Percentiles rank a stretch among this genome's conserved stretches.
phyloP scores from a whole-genome alignment of 2,888 invertebrate species.

The Notocelia uddmanniana region DNA sequence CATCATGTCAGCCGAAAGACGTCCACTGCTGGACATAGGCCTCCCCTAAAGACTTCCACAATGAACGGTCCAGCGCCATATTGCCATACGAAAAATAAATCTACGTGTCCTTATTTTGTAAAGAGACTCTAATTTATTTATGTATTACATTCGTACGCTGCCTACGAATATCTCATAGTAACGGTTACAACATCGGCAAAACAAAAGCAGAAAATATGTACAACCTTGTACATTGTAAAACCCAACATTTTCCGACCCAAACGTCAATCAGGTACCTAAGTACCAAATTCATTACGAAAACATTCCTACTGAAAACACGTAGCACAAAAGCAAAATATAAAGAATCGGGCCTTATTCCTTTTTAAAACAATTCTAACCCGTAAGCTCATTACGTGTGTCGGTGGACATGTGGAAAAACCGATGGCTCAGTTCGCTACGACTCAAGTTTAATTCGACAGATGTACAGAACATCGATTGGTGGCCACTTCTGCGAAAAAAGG shows the following conservation, averaged over 20 bases:
- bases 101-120: no score
- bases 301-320: conserved; percentile 25
- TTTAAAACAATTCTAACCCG: conserved; percentile 27
- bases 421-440: no score
- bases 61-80: no score
- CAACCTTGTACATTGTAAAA: conserved; percentile 21
- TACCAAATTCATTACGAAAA: conserved; percentile 20
- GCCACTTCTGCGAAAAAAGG: no score
- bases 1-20: no score
- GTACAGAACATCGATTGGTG: no score
- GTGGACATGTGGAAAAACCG: not conserved
- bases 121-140: no score
- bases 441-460: no score
- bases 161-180: not conserved
- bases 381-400: conserved; percentile 29
- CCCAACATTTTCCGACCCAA: conserved; percentile 3
- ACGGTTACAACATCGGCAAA: not conserved
- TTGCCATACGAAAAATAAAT: no score
- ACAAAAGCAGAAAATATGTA: conserved; percentile 1
- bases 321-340: conserved; percentile 21
- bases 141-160: no score
- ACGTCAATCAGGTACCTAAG: not conserved
- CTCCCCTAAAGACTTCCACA: no score
- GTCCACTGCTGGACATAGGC: no score
- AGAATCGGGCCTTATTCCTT: conserved; percentile 19